These are phyloP conservation scores for Ectobius pallidus DNA, from an alignment of 2,888 invertebrate species.

Conservation along the genomic window DNA sequence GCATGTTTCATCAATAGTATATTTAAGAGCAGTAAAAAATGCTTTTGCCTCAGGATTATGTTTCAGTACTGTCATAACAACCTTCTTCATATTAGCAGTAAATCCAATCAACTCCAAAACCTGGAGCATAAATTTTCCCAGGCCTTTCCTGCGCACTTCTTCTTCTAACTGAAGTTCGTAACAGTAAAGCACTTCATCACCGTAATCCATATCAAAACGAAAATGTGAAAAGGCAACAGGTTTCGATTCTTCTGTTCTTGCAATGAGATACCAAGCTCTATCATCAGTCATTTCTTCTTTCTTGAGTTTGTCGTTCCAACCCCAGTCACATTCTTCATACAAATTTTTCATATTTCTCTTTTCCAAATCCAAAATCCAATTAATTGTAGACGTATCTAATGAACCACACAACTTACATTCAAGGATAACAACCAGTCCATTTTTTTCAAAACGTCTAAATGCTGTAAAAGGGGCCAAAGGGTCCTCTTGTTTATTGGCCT, in stretches of 20 bases:
- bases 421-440: conserved; percentile 65
- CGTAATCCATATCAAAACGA: conserved; percentile 82
- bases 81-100: conserved; percentile 77
- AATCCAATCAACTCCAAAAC: conserved; percentile 73
- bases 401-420: conserved; percentile 64
- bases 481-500: conserved; percentile 65
- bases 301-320: conserved; percentile 79
- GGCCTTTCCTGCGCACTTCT: conserved; percentile 73
- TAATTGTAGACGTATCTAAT: conserved; percentile 61
- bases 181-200: conserved; percentile 77
- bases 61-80: conserved; percentile 82
- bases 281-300: conserved; percentile 74
- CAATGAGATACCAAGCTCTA: conserved; percentile 75
- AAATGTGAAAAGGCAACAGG: conserved; percentile 81
- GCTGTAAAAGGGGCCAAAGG: conserved; percentile 65
- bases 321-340: conserved; percentile 81
- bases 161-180: conserved; percentile 87
- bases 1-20: conserved; percentile 68
- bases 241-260: conserved; percentile 55
- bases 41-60: conserved; percentile 72
- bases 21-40: conserved; percentile 79
- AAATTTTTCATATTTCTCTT: conserved; percentile 78
- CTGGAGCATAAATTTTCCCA: conserved; percentile 82
- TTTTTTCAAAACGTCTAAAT: conserved; percentile 66
- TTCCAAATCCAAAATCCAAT: conserved; percentile 77